Evolutionary conservation across 2,797 vertebrate species (phyloP).

Genomic region (Xiphophorus birchmanni): DNA sequence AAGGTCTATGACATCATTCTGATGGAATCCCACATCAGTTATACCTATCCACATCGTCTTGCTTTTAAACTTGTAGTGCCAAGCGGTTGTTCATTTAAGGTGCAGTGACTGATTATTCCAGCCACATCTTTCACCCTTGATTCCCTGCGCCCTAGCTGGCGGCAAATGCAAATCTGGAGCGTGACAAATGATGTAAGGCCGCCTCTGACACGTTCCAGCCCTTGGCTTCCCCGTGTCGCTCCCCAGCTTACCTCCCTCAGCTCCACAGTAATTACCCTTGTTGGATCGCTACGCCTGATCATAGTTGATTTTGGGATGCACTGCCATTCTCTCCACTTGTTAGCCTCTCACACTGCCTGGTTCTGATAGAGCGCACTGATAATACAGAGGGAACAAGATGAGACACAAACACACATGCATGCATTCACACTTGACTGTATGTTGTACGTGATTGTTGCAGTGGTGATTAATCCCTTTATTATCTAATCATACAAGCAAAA

Average conservation of each 20-base stretch:
- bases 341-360: slow-evolving; percentile 69
- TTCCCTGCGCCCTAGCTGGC: slow-evolving; percentile 60
- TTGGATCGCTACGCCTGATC: slow-evolving; percentile 81
- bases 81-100: slow-evolving; percentile 60
- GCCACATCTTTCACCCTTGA: slow-evolving; percentile 66
- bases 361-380: slow-evolving; percentile 76
- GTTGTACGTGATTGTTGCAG: slow-evolving; percentile 56
- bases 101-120: slow-evolving; percentile 64
- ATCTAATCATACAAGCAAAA: slow-evolving; percentile 67
- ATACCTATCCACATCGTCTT: slow-evolving; percentile 1
- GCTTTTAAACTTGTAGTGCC: slow-evolving; percentile 7
- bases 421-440: slow-evolving; percentile 21
- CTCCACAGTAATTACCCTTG: slow-evolving; percentile 79
- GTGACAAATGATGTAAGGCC: slow-evolving; percentile 71
- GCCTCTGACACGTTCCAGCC: slow-evolving; percentile 69
- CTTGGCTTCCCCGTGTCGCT: slow-evolving; percentile 52
- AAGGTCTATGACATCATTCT: slow-evolving; percentile 43
- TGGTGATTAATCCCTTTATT: slow-evolving; percentile 72
- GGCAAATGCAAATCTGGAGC: slow-evolving; percentile 75
- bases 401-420: slow-evolving; percentile 29
- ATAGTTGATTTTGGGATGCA: slow-evolving; percentile 81
- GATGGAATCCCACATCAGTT: slow-evolving; percentile 44
- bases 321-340: slow-evolving; percentile 79
- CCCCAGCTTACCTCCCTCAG: slow-evolving; percentile 68
- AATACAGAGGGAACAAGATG: slow-evolving; percentile 54